Conservation (phyloP, 35 echinoderm and acorn worm species). For the Chiridota heheva region DNA sequence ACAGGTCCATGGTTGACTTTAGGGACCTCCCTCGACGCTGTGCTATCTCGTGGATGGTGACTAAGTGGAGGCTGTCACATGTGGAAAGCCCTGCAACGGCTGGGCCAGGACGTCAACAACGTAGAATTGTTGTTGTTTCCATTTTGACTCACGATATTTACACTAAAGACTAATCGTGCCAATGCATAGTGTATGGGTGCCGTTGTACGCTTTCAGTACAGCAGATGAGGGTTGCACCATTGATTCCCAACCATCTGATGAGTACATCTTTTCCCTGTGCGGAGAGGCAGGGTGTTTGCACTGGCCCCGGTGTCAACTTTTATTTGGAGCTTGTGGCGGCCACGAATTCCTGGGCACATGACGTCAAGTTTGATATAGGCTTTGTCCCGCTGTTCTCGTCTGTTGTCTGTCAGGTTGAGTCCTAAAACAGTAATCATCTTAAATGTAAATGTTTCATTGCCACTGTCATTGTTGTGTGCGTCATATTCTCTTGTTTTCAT, state of each 20-base stretch:
- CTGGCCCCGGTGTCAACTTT: slow-evolving; percentile 33
- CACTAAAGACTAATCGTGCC: neutral
- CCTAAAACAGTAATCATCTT: slow-evolving; percentile 15
- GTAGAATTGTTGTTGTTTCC: slow-evolving; percentile 29
- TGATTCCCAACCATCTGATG: neutral
- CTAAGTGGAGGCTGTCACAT: slow-evolving; percentile 13
- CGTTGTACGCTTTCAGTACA: slow-evolving; percentile 19
- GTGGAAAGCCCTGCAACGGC: slow-evolving; percentile 34
- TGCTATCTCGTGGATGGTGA: slow-evolving; percentile 15
- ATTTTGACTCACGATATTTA: slow-evolving; percentile 19
- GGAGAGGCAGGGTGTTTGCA: slow-evolving; percentile 36
- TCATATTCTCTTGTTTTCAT: no score
- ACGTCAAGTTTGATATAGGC: slow-evolving; percentile 43
- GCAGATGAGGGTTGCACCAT: neutral
- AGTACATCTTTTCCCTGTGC: slow-evolving; percentile 22
- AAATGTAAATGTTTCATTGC: slow-evolving; percentile 8
- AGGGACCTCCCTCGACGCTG: neutral
- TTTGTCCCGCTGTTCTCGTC: slow-evolving; percentile 5
- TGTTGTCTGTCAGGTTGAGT: slow-evolving; percentile 7
- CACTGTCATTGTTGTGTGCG: no score
- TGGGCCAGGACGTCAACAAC: slow-evolving; percentile 50
- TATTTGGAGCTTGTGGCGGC: slow-evolving; percentile 8
- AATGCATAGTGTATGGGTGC: slow-evolving; percentile 2
- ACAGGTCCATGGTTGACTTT: slow-evolving; percentile 33
- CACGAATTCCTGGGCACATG: slow-evolving; percentile 17